These are phyloP conservation scores for Diarsia brunnea DNA, from an alignment of 2,888 invertebrate genomes.

Conservation along the genomic window DNA sequence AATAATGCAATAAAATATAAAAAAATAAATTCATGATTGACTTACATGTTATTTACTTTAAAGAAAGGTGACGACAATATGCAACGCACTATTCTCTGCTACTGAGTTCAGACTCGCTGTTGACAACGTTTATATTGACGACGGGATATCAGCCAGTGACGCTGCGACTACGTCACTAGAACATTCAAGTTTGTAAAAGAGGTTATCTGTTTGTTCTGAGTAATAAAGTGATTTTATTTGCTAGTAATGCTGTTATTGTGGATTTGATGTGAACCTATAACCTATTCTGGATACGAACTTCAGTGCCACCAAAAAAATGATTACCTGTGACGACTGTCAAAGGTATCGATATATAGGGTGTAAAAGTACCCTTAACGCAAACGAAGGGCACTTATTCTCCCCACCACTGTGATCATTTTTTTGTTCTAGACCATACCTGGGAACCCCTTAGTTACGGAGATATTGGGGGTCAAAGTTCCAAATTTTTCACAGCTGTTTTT, in stretches of 20 bases:
- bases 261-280: neutral
- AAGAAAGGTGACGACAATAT: neutral
- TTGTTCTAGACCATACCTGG: no score
- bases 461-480: no score
- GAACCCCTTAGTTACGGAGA: no score
- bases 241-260: neutral
- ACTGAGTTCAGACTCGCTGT: neutral
- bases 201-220: constrained; percentile 30
- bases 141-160: constrained; percentile 14
- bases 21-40: neutral
- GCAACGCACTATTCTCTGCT: neutral
- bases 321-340: no score
- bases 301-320: no score
- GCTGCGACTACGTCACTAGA: constrained; percentile 1
- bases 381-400: no score
- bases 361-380: no score
- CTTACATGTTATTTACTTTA: constrained; percentile 20
- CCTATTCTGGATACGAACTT: no score
- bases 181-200: constrained; percentile 13
- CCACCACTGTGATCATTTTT: no score
- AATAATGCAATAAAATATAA: neutral
- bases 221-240: constrained; percentile 14
- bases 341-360: no score
- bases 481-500: no score
- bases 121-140: constrained; percentile 31